phyloP scores from a whole-genome alignment of 1,140 invertebrate species.

The Berghia stephanieae region DNA sequence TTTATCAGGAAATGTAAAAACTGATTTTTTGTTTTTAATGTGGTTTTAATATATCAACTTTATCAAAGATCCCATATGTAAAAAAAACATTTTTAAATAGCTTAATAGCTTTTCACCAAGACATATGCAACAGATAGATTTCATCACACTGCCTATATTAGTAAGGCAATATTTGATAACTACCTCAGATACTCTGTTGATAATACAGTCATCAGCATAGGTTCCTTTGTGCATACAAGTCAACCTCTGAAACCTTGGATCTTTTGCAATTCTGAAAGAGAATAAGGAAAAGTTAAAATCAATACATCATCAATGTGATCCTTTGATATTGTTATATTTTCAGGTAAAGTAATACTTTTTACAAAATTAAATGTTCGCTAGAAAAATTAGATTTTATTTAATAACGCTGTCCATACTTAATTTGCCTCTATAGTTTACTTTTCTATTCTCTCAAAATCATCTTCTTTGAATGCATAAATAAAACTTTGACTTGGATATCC shows the following conservation, averaged over 20 bases:
- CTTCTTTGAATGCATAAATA: too few species aligned
- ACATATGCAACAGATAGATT: neutral
- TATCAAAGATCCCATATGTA: neutral
- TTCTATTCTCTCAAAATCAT: too few species aligned
- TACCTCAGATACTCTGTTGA: conserved; percentile 91
- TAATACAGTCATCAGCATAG: conserved; percentile 99
- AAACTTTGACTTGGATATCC: too few species aligned
- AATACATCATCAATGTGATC: neutral
- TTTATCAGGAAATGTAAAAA: too few species aligned
- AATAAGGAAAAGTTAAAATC: conserved; percentile 15
- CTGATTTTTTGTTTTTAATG: neutral
- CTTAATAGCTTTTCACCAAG: neutral
- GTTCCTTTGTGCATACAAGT: conserved; percentile 97
- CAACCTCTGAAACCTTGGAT: conserved; percentile 91
- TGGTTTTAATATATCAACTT: neutral
- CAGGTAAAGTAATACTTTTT: neutral
- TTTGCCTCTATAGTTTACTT: too few species aligned
- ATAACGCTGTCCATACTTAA: too few species aligned
- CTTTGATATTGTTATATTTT: neutral
- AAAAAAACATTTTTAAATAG: neutral
- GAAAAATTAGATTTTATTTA: neutral
- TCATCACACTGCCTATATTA: conserved; percentile 15
- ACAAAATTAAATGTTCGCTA: neutral
- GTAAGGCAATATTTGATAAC: conserved; percentile 41
- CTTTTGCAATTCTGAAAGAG: conserved; percentile 83